These are phyloP conservation scores for Argyresthia goedartella DNA, from an alignment of 2,888 invertebrate species.

Conservation along the genomic window DNA sequence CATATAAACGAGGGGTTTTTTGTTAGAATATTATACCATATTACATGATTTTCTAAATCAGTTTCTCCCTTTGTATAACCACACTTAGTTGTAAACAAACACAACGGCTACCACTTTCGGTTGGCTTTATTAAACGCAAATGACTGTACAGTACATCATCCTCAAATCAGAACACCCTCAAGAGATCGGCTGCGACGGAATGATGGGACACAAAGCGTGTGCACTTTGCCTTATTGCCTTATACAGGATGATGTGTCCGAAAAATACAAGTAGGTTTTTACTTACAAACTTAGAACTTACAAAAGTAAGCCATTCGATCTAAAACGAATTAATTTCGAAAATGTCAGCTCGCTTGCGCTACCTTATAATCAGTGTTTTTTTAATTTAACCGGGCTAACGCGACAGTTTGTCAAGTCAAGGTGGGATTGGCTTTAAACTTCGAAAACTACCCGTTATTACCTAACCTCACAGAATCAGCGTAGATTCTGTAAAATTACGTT, in stretches of 20 bases:
- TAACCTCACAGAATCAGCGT: too few species aligned
- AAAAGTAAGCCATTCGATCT: too few species aligned
- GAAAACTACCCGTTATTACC: too few species aligned
- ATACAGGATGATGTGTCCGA: conserved; percentile 21
- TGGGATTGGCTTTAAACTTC: too few species aligned
- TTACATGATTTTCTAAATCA: not conserved
- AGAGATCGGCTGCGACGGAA: conserved; percentile 17
- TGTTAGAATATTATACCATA: not conserved
- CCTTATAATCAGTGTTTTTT: too few species aligned
- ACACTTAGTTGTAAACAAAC: not conserved
- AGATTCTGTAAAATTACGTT: too few species aligned
- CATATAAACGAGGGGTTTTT: not conserved
- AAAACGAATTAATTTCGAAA: too few species aligned
- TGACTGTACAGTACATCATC: conserved; percentile 1
- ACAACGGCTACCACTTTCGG: not conserved
- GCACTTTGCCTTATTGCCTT: conserved; percentile 61
- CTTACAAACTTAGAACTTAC: too few species aligned
- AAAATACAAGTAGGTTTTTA: too few species aligned
- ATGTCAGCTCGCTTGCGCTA: too few species aligned
- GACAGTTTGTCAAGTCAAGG: too few species aligned
- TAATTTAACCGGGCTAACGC: too few species aligned
- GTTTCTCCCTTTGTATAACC: not conserved
- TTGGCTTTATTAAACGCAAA: conserved; percentile 1
- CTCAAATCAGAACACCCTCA: not conserved
- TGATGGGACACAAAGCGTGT: conserved; percentile 50